Percentiles rank a stretch among this genome's conserved stretches.
These are phyloP conservation scores for Dryobotodes eremita DNA, from an alignment of 2,888 invertebrate species.

Conservation along the genomic window DNA sequence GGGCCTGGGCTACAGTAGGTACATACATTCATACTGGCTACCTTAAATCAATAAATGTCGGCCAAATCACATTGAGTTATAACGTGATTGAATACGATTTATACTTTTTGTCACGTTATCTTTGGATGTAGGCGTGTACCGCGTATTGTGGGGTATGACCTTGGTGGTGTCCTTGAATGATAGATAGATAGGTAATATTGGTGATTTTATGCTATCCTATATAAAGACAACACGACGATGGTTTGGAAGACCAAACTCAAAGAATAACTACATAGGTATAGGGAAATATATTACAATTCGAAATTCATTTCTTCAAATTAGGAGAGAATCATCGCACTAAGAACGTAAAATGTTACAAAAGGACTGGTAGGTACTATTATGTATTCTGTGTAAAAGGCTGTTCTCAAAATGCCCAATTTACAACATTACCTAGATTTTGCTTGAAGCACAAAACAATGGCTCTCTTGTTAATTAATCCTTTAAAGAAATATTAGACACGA, in stretches of 20 bases:
- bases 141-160: background rate
- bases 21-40: conserved; percentile 58
- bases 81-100: conserved; percentile 15
- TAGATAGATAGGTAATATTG: background rate
- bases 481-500: conserved; percentile 9
- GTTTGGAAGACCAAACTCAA: background rate
- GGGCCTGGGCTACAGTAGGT: conserved; percentile 56
- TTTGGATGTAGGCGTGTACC: conserved; percentile 5
- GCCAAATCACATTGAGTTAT: conserved; percentile 30
- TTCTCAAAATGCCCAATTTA: background rate
- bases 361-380: too few species aligned
- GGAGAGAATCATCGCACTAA: background rate
- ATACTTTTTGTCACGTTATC: background rate
- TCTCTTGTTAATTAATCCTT: background rate
- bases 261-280: background rate
- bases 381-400: background rate
- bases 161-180: conserved; percentile 3
- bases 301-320: conserved; percentile 14
- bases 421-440: conserved; percentile 8
- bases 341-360: conserved; percentile 13
- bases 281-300: background rate
- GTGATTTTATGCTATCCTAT: background rate
- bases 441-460: conserved; percentile 8
- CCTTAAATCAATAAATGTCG: conserved; percentile 69
- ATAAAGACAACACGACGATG: background rate